A percentile compares a stretch with the other conserved stretches of the same genome.
These are phyloP conservation scores for Archocentrus centrarchus DNA, from an alignment of 2,113 vertebrate genomes.

Conservation along the genomic window DNA sequence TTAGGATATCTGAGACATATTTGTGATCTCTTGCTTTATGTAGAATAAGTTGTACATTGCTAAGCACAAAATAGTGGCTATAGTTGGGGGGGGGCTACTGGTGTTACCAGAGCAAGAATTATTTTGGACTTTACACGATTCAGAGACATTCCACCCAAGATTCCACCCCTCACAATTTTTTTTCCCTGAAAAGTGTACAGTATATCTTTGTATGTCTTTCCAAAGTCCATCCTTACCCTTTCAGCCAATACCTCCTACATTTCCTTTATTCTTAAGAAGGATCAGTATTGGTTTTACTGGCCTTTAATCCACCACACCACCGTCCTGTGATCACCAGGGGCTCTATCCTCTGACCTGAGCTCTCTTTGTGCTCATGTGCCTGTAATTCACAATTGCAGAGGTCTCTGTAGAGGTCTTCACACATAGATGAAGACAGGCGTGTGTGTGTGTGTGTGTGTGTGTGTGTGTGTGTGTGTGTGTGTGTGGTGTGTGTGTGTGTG, in stretches of 20 bases:
- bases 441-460: no score
- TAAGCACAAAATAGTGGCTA: conserved; percentile 10
- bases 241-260: conserved; percentile 20
- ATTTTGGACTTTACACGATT: background rate
- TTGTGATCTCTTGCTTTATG: conserved; percentile 12
- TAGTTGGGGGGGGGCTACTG: background rate
- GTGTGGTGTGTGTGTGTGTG: no score
- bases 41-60: conserved; percentile 10
- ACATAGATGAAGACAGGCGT: background rate
- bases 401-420: conserved; percentile 17
- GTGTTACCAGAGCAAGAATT: conserved; percentile 19
- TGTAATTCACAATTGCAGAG: conserved; percentile 29
- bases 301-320: conserved; percentile 35
- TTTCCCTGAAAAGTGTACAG: background rate
- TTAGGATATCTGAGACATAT: background rate
- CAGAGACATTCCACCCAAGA: background rate
- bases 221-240: conserved; percentile 9
- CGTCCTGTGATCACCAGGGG: conserved; percentile 28
- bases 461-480: no score
- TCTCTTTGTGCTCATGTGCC: conserved; percentile 18
- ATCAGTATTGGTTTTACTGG: conserved; percentile 22
- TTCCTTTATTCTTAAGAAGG: conserved; percentile 33
- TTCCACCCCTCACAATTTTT: background rate
- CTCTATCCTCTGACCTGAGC: background rate
- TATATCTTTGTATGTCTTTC: background rate